Base-by-base conservation (phyloP, 2,888 invertebrate species). In the Teleogryllus oceanicus region DNA sequence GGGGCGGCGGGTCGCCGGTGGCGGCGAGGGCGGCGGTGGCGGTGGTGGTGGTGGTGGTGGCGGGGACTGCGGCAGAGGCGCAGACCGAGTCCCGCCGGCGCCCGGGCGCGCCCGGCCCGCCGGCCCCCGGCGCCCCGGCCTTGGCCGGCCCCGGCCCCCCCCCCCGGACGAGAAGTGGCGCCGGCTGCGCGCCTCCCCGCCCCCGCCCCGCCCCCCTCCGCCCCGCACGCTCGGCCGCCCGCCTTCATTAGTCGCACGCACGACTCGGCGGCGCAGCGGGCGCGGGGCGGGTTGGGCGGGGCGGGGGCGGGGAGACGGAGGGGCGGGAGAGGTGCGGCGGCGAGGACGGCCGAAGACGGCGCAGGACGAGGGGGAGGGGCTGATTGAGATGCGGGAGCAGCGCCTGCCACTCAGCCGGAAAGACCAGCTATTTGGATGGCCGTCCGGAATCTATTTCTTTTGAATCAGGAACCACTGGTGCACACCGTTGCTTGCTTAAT, bases 161-260 rank as follows among this genome's bases (percentile, higher is more conserved):
- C 62, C 16, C 13, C 62, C n/a, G n/a, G 62, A 13, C 62, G 62
- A 62, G 62, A 62, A 62, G 62, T 62, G 62, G 62, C 62, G 16
- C 62, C 62, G 62, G 62, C 62, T 62, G 62, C 62, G n/a, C 62
- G 62, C 62, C n/a, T 13, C 62, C 62, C 13, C 62, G 16, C 16
- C 62, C 13, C 62, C 62, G 1, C 62, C 16, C 13, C 62, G 11
- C 4, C 8, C 62, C 16, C 62, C n/a, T 5, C 62, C 62, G 62
- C 62, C 13, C 62, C n/a, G 13, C 62, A 62, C 62, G 62, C 62
- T 62, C 62, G 62, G n/a, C 62, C 62, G 62, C 62, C 62, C n/a
- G 62, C 62, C 62, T 62, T 62, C 62, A 62, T 62, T 62, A 62
- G 62, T 62, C 62, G 62, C 62, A 62, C 62, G 62, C 62, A 62